Evolutionary conservation across 2,888 invertebrate species (phyloP), one percentile per base, ranked within the genome.

Genomic region (Camponotus fellah): DNA sequence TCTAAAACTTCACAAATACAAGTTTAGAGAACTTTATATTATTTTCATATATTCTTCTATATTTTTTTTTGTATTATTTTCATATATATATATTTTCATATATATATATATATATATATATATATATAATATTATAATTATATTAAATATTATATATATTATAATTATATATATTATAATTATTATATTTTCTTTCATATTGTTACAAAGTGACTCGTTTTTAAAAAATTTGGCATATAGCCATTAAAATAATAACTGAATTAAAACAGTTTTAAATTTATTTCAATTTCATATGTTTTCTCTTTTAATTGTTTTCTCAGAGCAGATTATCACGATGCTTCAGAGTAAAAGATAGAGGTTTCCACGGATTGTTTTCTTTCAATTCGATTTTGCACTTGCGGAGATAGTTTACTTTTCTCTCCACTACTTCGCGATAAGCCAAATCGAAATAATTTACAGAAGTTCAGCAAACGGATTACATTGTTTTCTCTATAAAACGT

Each of bases 331-430:
- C 58, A 46, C 43, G 46, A 26, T 6, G 46, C 34, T 46, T 37
- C 72, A 26, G 37, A 79, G 58, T 69, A 71, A 71, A 79, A 37
- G 71, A 12, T 60, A 80, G 32, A 71, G 60, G 46, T 79, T 79
- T 80, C n/a, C 40, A 26, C 72, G 37, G 46, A 80, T 49, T 80
- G 71, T 80, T 80, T 80, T 80, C 72, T 71, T 80, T 80, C 72
- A 71, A 71, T 80, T 80, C 72, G 46, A 21, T 5, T 26, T 60
- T 34, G 71, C 46, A 69, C 58, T 46, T 40, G 17, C 26, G 21
- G 10, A 37, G n/a, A 62, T 60, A n/a, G 46, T 62, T 71, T 80
- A 71, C 17, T 72, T 80, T 71, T 5, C 34, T 60, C 60, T 40
- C 21, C 9, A 71, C 46, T 8, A 56, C 14, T 60, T 17, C 9